These are phyloP conservation scores for Merluccius polli DNA, from an alignment of 2,797 vertebrate genomes.

Conservation along the genomic window DNA sequence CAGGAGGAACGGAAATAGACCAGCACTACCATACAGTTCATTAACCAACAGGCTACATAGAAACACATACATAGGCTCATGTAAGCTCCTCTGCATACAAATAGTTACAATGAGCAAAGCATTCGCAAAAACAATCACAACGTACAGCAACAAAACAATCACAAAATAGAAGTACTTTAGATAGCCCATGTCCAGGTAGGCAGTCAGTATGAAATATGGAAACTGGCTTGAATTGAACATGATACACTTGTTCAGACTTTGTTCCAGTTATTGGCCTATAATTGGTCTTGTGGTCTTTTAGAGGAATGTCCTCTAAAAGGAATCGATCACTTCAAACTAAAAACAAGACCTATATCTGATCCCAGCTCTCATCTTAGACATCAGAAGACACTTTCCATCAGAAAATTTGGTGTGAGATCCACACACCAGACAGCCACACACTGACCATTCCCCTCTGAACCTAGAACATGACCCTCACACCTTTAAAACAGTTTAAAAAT, in stretches of 20 bases:
- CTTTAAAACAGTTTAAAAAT: not conserved
- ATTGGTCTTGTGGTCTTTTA: conserved; percentile 9
- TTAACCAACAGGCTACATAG: conserved; percentile 54
- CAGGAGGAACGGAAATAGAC: conserved; percentile 35
- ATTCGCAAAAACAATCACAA: conserved; percentile 24
- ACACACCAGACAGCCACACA: no score
- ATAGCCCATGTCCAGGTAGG: conserved; percentile 11
- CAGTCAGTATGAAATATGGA: conserved; percentile 28
- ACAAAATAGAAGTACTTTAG: conserved; percentile 22
- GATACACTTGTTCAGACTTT: not conserved
- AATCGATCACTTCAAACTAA: not conserved
- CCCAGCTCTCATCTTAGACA: not conserved
- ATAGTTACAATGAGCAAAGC: conserved; percentile 38
- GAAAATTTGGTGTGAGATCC: conserved; percentile 23
- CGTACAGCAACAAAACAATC: not conserved
- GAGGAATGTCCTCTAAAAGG: not conserved
- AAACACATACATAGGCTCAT: conserved; percentile 65
- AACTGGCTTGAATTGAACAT: conserved; percentile 25
- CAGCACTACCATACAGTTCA: conserved; percentile 47
- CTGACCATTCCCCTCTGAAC: no score
- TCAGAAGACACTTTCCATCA: not conserved
- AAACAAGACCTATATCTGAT: not conserved
- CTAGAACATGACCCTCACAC: not conserved
- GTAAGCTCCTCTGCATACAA: conserved; percentile 39
- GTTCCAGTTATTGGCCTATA: not conserved